Evolutionary conservation across 2,888 invertebrate species (phyloP), one percentile per base, ranked within the genome.

Genomic region (Aporophyla lueneburgensis): DNA sequence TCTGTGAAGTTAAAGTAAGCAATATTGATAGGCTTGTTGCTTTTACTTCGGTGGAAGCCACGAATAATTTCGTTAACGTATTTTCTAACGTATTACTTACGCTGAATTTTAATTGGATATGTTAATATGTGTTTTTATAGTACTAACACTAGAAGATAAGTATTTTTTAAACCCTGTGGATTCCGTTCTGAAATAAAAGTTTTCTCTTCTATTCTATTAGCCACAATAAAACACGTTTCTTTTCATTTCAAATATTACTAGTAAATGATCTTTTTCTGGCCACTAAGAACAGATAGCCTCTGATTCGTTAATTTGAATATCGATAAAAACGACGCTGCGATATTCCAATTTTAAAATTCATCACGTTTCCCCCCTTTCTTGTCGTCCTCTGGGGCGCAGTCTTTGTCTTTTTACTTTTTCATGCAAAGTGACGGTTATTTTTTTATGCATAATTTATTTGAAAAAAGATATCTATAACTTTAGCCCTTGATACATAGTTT

Each of bases 281-380:
- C 62, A 79, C 76, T 82, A 84, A 76, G 81, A 85, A 87, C 87
- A 84, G 86, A 88, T 86, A 84, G 71, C 78, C 71, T 77, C 90
- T 90, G 91, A 93, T 92, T 92, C 92, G 91, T 91, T 92, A 92
- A 93, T 94, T 93, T 93, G 92, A 92, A 93, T 93, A 92, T 92
- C 91, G 90, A 91, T 88, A 89, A 92, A 91, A 92, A 87, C 85
- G 86, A 84, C 86, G 87, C 89, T 86, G 81, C 83, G 87, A 89
- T 91, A 92, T 93, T 93, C 92, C 86, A 90, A 92, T 92, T 93
- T 93, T 92, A 91, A 94, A 94, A 93, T 93, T 94, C 91, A 94
- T 94, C 89, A 85, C 90, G 87, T 76, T 89, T 80, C 82, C 83
- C 89, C 69, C 43, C 46, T 83, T 88, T 87, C 86, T 76, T 71